These are phyloP conservation scores for Neoitamus cyanurus DNA, from an alignment of 2,888 invertebrate genomes.

Conservation along the genomic window DNA sequence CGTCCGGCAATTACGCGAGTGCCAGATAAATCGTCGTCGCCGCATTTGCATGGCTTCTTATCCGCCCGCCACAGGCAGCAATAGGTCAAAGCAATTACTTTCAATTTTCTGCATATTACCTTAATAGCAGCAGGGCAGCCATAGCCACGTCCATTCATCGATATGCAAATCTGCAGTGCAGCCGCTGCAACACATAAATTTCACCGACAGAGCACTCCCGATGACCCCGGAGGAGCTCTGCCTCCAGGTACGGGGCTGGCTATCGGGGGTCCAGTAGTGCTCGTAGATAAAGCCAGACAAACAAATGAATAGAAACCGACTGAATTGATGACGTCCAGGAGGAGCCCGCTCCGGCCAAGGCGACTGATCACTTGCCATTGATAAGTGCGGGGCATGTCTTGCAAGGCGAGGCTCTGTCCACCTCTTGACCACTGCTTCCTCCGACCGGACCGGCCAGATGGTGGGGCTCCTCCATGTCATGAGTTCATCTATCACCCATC, in stretches of 20 bases:
- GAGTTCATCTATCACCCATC: constrained; percentile 57
- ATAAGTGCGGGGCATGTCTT: constrained; percentile 35
- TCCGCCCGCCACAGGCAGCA: not conserved
- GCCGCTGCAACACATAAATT: constrained; percentile 30
- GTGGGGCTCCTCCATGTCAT: constrained; percentile 53
- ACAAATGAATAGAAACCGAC: constrained; percentile 22
- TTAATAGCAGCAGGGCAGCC: constrained; percentile 1
- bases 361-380: constrained; percentile 39
- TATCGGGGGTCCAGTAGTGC: constrained; percentile 30
- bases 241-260: not conserved
- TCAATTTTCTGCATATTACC: constrained; percentile 42
- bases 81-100: constrained; percentile 41
- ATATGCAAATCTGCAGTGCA: constrained; percentile 29
- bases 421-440: constrained; percentile 49
- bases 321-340: constrained; percentile 35
- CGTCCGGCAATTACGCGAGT: not conserved
- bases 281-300: constrained; percentile 29
- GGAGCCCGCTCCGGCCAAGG: not conserved
- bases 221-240: constrained; percentile 28
- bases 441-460: constrained; percentile 47
- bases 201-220: not conserved
- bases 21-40: not conserved
- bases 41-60: not conserved
- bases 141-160: constrained; percentile 23
- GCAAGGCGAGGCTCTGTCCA: constrained; percentile 52